Evolutionary conservation across 2,888 invertebrate species (phyloP).

Genomic region (Andrena fulva): DNA sequence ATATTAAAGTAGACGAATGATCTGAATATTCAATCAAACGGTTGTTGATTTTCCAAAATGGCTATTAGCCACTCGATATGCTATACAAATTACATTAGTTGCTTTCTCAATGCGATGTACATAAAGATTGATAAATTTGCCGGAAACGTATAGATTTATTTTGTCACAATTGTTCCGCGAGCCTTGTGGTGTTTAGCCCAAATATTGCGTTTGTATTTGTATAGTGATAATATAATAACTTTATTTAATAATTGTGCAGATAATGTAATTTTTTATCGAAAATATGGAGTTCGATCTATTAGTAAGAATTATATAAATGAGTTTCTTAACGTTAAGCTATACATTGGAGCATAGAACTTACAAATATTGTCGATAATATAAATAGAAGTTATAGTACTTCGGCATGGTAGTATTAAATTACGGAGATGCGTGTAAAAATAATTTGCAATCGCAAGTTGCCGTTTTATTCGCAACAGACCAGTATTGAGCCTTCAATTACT

Average conservation of each 20-base stretch:
- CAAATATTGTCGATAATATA: constrained; percentile 28
- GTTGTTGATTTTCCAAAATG: constrained; percentile 17
- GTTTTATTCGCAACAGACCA: constrained; percentile 34
- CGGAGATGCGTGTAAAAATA: constrained; percentile 22
- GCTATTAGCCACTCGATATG: constrained; percentile 9
- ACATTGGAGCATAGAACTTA: constrained; percentile 3
- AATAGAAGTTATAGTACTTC: constrained; percentile 31
- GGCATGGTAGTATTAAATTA: constrained; percentile 15
- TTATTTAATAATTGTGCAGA: constrained; percentile 20
- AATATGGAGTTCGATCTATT: constrained; percentile 22
- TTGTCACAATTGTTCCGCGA: neutral
- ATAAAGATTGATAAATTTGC: constrained; percentile 11
- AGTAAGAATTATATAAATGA: constrained; percentile 14
- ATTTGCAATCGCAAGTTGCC: constrained; percentile 34
- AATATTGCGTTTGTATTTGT: constrained; percentile 20
- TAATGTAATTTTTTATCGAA: constrained; percentile 9
- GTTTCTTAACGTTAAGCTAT: constrained; percentile 12
- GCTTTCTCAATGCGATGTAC: constrained; percentile 12
- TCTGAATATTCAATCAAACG: constrained; percentile 30
- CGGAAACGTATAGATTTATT: constrained; percentile 14
- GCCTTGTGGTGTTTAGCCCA: neutral
- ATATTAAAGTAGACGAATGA: constrained; percentile 32
- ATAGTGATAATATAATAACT: constrained; percentile 15
- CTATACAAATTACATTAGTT: constrained; percentile 13
- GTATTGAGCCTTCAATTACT: constrained; percentile 48